Base-by-base conservation (phyloP, 2,113 vertebrate genomes). In the Candoia aspera region DNA sequence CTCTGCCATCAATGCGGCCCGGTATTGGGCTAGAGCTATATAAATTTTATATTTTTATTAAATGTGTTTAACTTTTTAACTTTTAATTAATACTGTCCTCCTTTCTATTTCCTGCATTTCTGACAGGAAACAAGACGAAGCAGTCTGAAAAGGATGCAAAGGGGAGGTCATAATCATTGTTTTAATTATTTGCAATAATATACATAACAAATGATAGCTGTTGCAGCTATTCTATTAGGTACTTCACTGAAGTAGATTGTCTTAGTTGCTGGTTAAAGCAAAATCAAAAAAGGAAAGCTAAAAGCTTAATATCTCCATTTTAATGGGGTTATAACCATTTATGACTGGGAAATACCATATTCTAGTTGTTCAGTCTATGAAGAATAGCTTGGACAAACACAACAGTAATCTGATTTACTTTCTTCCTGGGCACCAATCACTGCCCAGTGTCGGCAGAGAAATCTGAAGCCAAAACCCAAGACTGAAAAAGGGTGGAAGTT, bases 331-430 rank as follows among this genome's bases (percentile, higher is more conserved):
- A 89, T 83, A 83, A 68, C 21, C 91, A 91, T 84, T 84, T 91
- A 86, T 23, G 33, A 79, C 73, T 1, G 54, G 15, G 86, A 91
- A 92, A 62, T 68, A 89, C 3, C 42, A 42, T 1, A 11, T 53
- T 84, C 4, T 73, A 90, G 90, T n/a, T 11, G 12, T 55, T 92
- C 92, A n/a, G 1, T 26, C 87, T 57, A 92, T 84, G 55, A 42
- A 85, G 23, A 37, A 92, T 91, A 24, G 42, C 37, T 90, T 85
- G 37, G 90, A 90, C 21, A 92, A 95, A 93, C 53, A 90, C 83
- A 88, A 58, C 11, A 10, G 12, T 3, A 62, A 89, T 84, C n/a
- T 89, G 90, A 53, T 24, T 57, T 59, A 37, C 87, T 84, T 89
- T 68, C 6, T 92, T 87, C 37, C 91, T 58, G 86, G 93, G 90